Percentiles rank a stretch among this genome's conserved stretches.
phyloP scores from a whole-genome alignment of 1,140 invertebrate species.

The Drosophila ohnishii region DNA sequence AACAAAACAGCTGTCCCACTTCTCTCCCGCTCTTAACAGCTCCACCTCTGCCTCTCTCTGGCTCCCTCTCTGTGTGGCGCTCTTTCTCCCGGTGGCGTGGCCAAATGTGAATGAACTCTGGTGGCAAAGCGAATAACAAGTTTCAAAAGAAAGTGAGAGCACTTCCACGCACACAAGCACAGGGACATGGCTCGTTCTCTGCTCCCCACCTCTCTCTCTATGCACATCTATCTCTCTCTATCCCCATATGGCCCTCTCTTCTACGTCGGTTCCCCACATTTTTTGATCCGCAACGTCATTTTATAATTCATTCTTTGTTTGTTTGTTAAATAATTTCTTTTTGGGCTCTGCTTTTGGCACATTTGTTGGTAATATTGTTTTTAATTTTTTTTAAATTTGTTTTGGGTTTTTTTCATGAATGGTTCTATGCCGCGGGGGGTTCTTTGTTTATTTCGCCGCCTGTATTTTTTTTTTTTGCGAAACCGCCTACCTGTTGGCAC shows the following conservation, averaged over 20 bases:
- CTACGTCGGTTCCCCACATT: not conserved
- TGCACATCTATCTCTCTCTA: not conserved
- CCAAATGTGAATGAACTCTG: slow-evolving; percentile 82
- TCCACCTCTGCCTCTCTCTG: slow-evolving; percentile 2
- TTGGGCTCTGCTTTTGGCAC: slow-evolving; percentile 37
- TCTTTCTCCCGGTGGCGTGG: slow-evolving; percentile 30
- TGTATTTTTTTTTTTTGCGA: slow-evolving; percentile 26
- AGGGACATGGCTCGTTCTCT: slow-evolving; percentile 22
- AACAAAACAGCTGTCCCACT: slow-evolving; percentile 77
- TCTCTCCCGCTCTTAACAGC: slow-evolving; percentile 28
- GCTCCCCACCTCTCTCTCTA: slow-evolving; percentile 8
- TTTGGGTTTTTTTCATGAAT: slow-evolving; percentile 31
- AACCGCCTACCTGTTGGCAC: slow-evolving; percentile 52
- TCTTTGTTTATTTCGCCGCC: slow-evolving; percentile 23
- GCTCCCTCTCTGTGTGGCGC: slow-evolving; percentile 18
- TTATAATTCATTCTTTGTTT: slow-evolving; percentile 58
- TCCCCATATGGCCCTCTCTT: slow-evolving; percentile 4
- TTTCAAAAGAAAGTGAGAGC: slow-evolving; percentile 82
- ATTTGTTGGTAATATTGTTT: slow-evolving; percentile 57
- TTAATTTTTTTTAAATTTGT: slow-evolving; percentile 32
- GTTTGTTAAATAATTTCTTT: slow-evolving; percentile 62
- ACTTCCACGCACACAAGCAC: slow-evolving; percentile 51
- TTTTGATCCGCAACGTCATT: slow-evolving; percentile 57
- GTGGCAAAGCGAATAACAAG: slow-evolving; percentile 78
- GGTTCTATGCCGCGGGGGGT: slow-evolving; percentile 39